A percentile compares a stretch with the other conserved stretches of the same genome.
Evolutionary conservation across 2,113 vertebrate genomes (phyloP).

Genomic region (Caracal caracal): DNA sequence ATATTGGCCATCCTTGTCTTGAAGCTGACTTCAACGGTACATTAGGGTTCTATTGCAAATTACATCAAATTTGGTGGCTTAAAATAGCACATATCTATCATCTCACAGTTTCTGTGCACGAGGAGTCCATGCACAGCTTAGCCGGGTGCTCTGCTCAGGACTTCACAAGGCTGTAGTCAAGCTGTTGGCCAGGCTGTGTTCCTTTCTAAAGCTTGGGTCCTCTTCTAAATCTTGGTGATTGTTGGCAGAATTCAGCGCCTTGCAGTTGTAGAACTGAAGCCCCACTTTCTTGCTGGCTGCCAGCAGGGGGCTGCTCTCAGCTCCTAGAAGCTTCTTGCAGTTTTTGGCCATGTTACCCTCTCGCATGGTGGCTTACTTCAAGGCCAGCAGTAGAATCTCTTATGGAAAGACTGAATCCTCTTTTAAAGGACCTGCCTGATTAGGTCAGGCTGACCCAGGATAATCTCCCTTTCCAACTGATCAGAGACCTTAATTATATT

Average conservation of each 20-base stretch:
- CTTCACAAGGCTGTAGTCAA: background rate
- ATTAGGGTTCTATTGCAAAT: background rate
- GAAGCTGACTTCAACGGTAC: background rate
- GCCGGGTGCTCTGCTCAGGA: background rate
- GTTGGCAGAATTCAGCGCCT: background rate
- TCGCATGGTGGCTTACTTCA: background rate
- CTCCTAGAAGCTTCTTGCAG: background rate
- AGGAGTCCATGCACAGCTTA: background rate
- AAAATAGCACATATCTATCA: background rate
- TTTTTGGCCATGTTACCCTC: background rate
- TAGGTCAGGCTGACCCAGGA: background rate
- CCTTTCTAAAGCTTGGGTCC: background rate
- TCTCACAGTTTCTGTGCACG: background rate
- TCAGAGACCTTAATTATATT: background rate
- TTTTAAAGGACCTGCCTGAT: background rate
- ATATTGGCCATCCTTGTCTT: background rate
- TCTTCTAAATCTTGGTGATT: background rate
- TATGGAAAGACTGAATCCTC: background rate
- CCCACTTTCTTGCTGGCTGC: background rate
- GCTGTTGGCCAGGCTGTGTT: background rate
- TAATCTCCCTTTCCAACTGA: background rate
- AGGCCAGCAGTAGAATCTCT: background rate
- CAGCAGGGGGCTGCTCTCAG: background rate
- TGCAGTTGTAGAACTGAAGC: background rate
- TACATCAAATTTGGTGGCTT: background rate